These are phyloP conservation scores for Tethea ocularis DNA, from an alignment of 2,888 invertebrate species.

Conservation along the genomic window DNA sequence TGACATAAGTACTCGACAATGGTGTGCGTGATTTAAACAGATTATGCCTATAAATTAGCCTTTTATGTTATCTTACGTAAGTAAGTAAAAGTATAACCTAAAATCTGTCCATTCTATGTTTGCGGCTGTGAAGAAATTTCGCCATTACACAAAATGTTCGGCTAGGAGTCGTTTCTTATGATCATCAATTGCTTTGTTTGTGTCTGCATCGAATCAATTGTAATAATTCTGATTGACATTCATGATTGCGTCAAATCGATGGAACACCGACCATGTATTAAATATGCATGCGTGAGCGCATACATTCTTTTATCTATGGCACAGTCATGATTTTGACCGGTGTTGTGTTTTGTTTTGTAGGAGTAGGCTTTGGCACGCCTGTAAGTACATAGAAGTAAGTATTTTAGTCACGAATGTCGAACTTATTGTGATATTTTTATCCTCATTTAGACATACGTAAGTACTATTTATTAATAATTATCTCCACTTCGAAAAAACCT, in stretches of 20 bases:
- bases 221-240: slow-evolving; percentile 41
- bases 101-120: neutral
- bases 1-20: slow-evolving; percentile 1
- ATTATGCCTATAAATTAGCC: neutral
- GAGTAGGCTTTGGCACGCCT: slow-evolving; percentile 52
- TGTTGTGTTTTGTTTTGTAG: slow-evolving; percentile 28
- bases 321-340: slow-evolving; percentile 35
- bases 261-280: slow-evolving; percentile 33
- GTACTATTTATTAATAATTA: no score
- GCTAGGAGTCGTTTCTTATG: slow-evolving; percentile 13
- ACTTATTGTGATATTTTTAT: no score
- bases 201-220: slow-evolving; percentile 33
- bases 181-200: slow-evolving; percentile 38
- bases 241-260: slow-evolving; percentile 35
- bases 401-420: neutral
- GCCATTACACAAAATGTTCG: no score
- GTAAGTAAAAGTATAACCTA: slow-evolving; percentile 3
- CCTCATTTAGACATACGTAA: no score
- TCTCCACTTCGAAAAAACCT: neutral
- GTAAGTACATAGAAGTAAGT: slow-evolving; percentile 15
- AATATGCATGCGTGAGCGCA: slow-evolving; percentile 48
- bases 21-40: neutral
- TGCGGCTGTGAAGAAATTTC: neutral
- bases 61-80: slow-evolving; percentile 5
- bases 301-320: slow-evolving; percentile 37